Evolutionary conservation across 2,113 vertebrate genomes (phyloP), one percentile per base, ranked within the genome.

Genomic region (Ranitomeya imitator): DNA sequence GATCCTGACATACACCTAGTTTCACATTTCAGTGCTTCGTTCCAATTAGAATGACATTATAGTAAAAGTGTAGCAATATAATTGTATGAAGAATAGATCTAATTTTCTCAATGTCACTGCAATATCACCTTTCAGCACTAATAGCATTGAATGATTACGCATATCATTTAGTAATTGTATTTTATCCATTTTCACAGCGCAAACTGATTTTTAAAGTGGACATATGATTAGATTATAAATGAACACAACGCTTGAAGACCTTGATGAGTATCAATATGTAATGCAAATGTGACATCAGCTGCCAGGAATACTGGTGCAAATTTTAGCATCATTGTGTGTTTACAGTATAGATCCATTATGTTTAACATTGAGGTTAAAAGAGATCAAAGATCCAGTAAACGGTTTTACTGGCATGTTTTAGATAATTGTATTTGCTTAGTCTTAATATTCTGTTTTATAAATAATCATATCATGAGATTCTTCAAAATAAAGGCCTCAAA

Each of bases 21-120:
- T 95, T 96, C 94, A 93, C 94, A 95, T 95, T 93, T 95, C 94
- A 93, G 87, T 94, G 94, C 92, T 95, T 91, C 92, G 92, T 94
- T 92, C 93, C 95, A 95, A 96, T 96, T 96, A 96, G 93, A 95
- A 95, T 94, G 93, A 94, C 94, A 95, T 94, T 93, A 93, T 92
- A 94, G 92, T 91, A 92, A 93, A 93, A 93, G 92, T 93, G 91
- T 91, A 93, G 93, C 93, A 91, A 90, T 93, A 91, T 95, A 95
- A 95, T 94, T 95, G 93, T 94, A 93, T 94, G 94, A 96, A 95
- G 94, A 96, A 95, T 94, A 95, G 94, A 95, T 94, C 93, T 94
- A 95, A 96, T 96, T 96, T 95, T 94, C 94, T 94, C 95, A 96
- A 93, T 96, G 95, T 96, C 94, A 95, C 89, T 94, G 92, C 93